These are phyloP conservation scores for Platorchestia sp. DNA, from an alignment of 1,140 invertebrate genomes.

Conservation along the genomic window DNA sequence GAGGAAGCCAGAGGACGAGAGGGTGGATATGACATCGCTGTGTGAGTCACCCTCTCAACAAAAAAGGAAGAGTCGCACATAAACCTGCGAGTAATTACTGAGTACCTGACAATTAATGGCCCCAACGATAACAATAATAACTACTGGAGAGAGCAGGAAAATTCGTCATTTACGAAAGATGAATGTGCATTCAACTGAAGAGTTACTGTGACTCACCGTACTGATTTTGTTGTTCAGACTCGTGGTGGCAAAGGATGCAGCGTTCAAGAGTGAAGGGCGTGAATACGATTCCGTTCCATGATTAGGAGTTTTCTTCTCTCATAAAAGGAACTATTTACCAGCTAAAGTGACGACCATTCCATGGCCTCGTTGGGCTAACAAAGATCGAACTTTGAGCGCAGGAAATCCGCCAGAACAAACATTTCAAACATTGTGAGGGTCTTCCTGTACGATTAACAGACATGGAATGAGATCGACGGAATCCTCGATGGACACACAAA, in stretches of 20 bases:
- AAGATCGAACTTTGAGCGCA: conserved; percentile 24
- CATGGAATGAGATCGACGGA: background rate
- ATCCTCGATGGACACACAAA: background rate
- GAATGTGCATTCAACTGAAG: background rate
- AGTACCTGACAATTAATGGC: conserved; percentile 15
- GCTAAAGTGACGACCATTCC: background rate
- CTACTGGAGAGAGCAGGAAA: background rate
- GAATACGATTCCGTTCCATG: background rate
- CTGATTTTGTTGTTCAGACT: background rate
- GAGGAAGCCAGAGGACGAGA: background rate
- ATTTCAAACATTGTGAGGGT: background rate
- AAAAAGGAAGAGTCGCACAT: conserved; percentile 35
- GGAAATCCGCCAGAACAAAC: conserved; percentile 33
- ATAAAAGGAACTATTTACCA: conserved; percentile 17
- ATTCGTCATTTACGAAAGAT: background rate
- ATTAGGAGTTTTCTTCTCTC: conserved; percentile 39
- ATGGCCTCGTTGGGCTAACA: background rate
- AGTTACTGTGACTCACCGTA: background rate
- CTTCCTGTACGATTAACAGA: conserved; percentile 12
- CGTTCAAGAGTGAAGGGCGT: background rate
- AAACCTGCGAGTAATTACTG: conserved; percentile 4
- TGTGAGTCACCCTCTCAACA: background rate
- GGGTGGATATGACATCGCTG: background rate
- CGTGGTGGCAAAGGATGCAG: background rate
- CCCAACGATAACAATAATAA: conserved; percentile 22